Conservation (phyloP, 2,888 invertebrate species). For the Parasteatoda lunata region DNA sequence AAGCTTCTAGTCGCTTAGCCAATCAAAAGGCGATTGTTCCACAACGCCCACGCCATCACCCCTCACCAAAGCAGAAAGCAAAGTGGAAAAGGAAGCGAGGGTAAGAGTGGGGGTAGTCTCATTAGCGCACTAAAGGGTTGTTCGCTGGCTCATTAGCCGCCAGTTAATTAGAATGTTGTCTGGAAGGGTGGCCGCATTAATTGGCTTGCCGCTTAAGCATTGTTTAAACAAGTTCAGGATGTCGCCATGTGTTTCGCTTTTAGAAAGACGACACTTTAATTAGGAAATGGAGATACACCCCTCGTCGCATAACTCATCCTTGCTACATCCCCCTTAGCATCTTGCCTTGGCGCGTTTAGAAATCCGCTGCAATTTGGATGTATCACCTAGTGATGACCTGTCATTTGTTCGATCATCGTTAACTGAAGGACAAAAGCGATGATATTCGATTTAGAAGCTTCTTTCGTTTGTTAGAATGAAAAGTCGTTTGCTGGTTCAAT, state of each 20-base stretch:
- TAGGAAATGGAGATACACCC: conserved; percentile 42
- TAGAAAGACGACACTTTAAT: conserved; percentile 67
- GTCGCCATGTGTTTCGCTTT: conserved; percentile 65
- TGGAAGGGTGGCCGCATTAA: conserved; percentile 61
- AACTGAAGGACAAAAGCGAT: too few relatives aligned
- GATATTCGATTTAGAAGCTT: too few relatives aligned
- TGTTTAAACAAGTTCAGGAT: conserved; percentile 65
- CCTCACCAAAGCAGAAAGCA: conserved; percentile 1
- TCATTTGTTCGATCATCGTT: too few relatives aligned
- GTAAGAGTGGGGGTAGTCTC: conserved; percentile 38
- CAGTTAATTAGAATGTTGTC: conserved; percentile 67
- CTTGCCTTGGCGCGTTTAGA: conserved; percentile 29
- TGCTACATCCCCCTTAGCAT: not conserved
- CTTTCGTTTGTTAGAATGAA: too few relatives aligned
- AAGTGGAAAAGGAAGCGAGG: not conserved
- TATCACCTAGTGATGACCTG: conserved; percentile 25
- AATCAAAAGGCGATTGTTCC: conserved; percentile 60
- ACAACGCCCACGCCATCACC: conserved; percentile 7
- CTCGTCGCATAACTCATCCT: not conserved
- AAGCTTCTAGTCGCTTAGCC: conserved; percentile 20
- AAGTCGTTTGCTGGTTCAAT: too few relatives aligned
- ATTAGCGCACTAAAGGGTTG: conserved; percentile 59
- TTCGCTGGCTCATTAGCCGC: conserved; percentile 61
- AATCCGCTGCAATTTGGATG: conserved; percentile 10
- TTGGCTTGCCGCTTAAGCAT: conserved; percentile 67